Base-by-base conservation (phyloP, 1,140 invertebrate genomes). In the Neuroterus valhalla region DNA sequence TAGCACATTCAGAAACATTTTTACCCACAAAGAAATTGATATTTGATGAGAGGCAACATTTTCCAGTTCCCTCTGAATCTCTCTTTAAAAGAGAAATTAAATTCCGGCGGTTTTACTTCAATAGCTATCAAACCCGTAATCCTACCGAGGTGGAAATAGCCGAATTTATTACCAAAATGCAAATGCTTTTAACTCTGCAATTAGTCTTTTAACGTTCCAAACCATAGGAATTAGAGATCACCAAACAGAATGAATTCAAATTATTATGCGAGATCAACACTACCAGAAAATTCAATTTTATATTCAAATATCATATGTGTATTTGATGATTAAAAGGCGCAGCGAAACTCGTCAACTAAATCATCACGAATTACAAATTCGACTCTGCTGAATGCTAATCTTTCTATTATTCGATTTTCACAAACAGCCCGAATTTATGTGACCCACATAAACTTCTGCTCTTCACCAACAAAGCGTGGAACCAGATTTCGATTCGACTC, bases 81-180 rank as follows among this genome's bases (percentile, higher is more conserved):
- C 66, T 55, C 46, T 83, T 83, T 77, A 72, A 78, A 78, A 21
- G 70, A 66, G 82, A 78, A 84, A 82, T 84, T 79, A 79, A 84
- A 83, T 82, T 76, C 68, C 79, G 83, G 83, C 79, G 81, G 31
- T 62, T 62, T 62, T 62, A 62, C 26, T 62, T 62, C 55, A 62
- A 62, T 62, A 62, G 55, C 23, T 3, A 26, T 62, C 55, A 62
- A 62, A 62, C 21, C 31, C 55, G 12, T 74, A 67, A 62, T 74
- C 42, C 67, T 8, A 44, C 17, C 23, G 55, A 38, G 23, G 11
- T 62, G 14, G 23, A 62, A 62, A 62, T 62, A 62, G 55, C n/a
- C 26, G 23, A 62, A 62, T 62, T 62, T 62, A 62, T 62, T 62
- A 62, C 23, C 12, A 26, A 62, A 62, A 62, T 62, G 55, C 55